These are phyloP conservation scores for Bufo bufo DNA, from an alignment of 2,113 vertebrate species.

Conservation along the genomic window DNA sequence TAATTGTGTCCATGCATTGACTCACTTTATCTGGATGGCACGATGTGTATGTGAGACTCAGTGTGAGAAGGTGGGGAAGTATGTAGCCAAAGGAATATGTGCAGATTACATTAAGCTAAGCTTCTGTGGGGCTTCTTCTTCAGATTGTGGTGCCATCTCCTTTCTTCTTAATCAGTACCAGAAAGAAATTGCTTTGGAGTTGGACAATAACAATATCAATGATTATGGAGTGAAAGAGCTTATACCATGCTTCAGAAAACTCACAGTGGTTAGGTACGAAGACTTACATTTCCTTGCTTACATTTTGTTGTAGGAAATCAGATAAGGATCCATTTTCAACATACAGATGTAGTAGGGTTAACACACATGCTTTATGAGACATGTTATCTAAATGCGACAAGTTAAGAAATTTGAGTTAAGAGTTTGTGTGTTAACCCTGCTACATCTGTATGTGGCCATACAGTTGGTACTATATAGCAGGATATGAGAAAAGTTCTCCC, in stretches of 20 bases:
- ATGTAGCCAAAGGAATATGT: constrained; percentile 79
- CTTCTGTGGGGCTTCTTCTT: constrained; percentile 85
- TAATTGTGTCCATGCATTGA: constrained; percentile 82
- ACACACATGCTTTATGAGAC: too few relatives aligned
- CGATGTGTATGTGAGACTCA: constrained; percentile 90
- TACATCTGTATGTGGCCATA: too few relatives aligned
- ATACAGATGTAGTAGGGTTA: neutral
- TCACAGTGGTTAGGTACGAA: constrained; percentile 84
- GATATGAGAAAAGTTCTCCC: too few relatives aligned
- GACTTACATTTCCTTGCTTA: neutral
- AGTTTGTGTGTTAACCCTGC: too few relatives aligned
- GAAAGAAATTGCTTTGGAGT: constrained; percentile 81
- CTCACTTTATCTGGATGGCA: constrained; percentile 92
- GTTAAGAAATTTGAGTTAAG: too few relatives aligned
- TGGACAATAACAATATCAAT: constrained; percentile 97
- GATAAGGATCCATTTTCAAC: neutral
- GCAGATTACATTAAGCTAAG: constrained; percentile 86
- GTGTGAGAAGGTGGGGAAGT: constrained; percentile 79
- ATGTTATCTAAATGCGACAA: too few relatives aligned
- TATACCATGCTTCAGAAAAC: constrained; percentile 81
- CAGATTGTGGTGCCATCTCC: constrained; percentile 89
- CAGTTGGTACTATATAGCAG: too few relatives aligned
- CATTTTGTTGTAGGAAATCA: neutral
- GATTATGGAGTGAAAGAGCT: constrained; percentile 91
- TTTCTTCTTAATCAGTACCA: constrained; percentile 84